A percentile compares a stretch with the other conserved stretches of the same genome.
Evolutionary conservation across 2,797 vertebrate genomes (phyloP).

Genomic region (Scyliorhinus canicula): DNA sequence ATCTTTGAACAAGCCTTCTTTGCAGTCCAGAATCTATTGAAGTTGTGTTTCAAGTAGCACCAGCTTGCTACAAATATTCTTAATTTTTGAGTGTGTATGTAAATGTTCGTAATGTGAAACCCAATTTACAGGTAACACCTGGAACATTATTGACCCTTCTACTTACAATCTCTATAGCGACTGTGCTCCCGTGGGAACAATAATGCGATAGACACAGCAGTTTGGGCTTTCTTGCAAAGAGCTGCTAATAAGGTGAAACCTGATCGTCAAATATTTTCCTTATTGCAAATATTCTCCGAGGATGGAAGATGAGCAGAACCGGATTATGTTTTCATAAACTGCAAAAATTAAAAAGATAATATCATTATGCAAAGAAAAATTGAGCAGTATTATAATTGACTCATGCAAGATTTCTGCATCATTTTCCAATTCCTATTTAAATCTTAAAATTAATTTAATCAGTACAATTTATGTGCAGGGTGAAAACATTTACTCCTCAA

Average conservation of each 20-base stretch:
- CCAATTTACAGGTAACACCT: slow-evolving; percentile 72
- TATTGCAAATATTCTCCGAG: slow-evolving; percentile 62
- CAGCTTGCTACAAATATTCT: slow-evolving; percentile 66
- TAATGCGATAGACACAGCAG: slow-evolving; percentile 66
- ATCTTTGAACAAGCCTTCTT: slow-evolving; percentile 48
- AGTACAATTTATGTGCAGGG: slow-evolving; percentile 40
- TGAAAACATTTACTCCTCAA: not conserved
- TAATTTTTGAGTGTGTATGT: slow-evolving; percentile 84
- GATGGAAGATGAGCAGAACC: slow-evolving; percentile 70
- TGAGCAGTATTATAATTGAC: slow-evolving; percentile 56
- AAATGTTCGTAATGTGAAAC: slow-evolving; percentile 75
- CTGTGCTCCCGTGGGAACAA: slow-evolving; percentile 64
- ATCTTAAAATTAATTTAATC: slow-evolving; percentile 51
- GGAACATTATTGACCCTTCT: slow-evolving; percentile 84
- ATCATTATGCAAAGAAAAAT: slow-evolving; percentile 53
- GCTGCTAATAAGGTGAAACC: slow-evolving; percentile 66
- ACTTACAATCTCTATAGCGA: slow-evolving; percentile 83
- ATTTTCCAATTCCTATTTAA: slow-evolving; percentile 52
- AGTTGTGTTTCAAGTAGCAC: slow-evolving; percentile 65
- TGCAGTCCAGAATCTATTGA: slow-evolving; percentile 57
- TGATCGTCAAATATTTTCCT: slow-evolving; percentile 77
- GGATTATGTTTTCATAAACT: slow-evolving; percentile 69
- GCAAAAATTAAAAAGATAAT: slow-evolving; percentile 60
- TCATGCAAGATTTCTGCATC: slow-evolving; percentile 51
- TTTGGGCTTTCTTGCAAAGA: slow-evolving; percentile 64